Base-by-base conservation (phyloP, 23 tunicate species). In the Halocynthia aurantium region DNA sequence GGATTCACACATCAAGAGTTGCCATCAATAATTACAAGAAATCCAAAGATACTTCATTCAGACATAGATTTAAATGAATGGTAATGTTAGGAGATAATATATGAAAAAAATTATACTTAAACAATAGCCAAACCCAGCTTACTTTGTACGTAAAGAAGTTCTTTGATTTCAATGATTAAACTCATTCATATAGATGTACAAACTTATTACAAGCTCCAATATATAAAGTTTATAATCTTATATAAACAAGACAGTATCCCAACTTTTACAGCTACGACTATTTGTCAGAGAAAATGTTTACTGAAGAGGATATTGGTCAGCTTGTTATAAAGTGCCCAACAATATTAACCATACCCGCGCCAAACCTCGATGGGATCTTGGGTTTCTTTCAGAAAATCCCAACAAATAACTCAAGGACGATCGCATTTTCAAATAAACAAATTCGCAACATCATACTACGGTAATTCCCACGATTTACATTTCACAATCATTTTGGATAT, bases 381-480 rank as follows among this genome's bases (percentile, higher is more conserved):
- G 96, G 96, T 7, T 84, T 83, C 64, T 89, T 74, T 55, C 96
- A 89, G 70, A 84, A 76, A 17, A 61, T 89, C 8, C 88, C 88
- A 1, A 84, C 96, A 8, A 84, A 84, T 52, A 78, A 52, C 50
- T 71, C 72, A 7, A 60, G 72, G 44, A 70, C 73, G 31, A 84
- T 89, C 21, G 62, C 65, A 31, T 84, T 80, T 49, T 19, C 68
- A 10, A 87, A 74, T n/a, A 55, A 74, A 11, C 78, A 80, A 18
- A 31, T 89, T 15, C 68, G 85, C 52, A 85, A 57, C 15, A 69
- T 89, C 8, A 81, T 89, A 20, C 52, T 84, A 20, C 84, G 73
- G 96, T 89, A 61, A 73, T 73, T 51, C 19, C 53, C 52, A 13
- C 80, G 67, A 12, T 67, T 10, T 78, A 13, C 68, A 22, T 78